These are phyloP conservation scores for Calidris pygmaea DNA, from an alignment of 2,113 vertebrate genomes.

Conservation along the genomic window DNA sequence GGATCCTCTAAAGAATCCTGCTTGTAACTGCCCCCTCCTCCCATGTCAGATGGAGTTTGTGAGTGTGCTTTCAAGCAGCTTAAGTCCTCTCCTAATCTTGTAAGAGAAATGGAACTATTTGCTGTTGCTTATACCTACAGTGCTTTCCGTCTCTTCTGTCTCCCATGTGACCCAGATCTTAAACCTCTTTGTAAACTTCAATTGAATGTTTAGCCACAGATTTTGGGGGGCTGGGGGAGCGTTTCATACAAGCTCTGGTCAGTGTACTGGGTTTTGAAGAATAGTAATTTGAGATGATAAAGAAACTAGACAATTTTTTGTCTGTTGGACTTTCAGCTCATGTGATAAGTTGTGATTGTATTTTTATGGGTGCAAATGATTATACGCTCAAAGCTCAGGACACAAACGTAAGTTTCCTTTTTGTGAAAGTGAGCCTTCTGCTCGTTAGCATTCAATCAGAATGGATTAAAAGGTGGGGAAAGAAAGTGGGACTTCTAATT, in stretches of 20 bases:
- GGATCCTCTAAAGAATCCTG: neutral
- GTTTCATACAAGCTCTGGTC: neutral
- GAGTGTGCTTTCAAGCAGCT: neutral
- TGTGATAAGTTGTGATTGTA: neutral
- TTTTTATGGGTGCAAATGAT: neutral
- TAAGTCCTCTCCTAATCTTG: constrained; percentile 22
- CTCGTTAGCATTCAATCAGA: neutral
- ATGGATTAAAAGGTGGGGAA: neutral
- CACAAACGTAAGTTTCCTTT: neutral
- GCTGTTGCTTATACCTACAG: neutral
- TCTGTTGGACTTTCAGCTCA: neutral
- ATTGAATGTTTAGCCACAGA: neutral
- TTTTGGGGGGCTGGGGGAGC: neutral
- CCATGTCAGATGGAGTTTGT: neutral
- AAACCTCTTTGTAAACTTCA: constrained; percentile 29
- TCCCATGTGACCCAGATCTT: constrained; percentile 9
- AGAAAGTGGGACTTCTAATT: neutral
- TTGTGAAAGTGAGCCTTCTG: neutral
- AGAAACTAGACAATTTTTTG: neutral
- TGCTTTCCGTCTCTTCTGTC: neutral
- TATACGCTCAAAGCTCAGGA: neutral
- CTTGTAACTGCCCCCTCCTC: neutral
- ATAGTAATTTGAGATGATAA: neutral
- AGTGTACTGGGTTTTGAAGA: neutral
- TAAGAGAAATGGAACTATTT: constrained; percentile 21